Conservation (phyloP, 1,140 invertebrate species). For the Dendroctonus valens region DNA sequence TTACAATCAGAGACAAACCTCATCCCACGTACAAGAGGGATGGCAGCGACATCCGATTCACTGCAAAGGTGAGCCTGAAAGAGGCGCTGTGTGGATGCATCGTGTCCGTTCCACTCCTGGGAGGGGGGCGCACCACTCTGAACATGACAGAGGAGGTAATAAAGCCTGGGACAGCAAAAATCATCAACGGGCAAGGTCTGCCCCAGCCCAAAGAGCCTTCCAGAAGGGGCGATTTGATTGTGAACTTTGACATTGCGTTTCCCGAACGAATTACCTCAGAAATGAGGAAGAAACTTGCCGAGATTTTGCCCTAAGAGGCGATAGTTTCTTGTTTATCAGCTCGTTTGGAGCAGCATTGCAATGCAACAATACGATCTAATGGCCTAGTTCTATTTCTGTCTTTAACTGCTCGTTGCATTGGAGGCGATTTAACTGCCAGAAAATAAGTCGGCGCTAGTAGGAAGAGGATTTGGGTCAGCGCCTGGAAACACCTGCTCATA, state of each 20-base stretch:
- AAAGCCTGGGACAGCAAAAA: constrained; percentile 74
- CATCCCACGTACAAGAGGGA: constrained; percentile 84
- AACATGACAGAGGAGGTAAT: constrained; percentile 72
- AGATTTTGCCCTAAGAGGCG: constrained; percentile 4
- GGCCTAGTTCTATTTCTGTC: too few relatives aligned
- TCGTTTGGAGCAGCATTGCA: background rate
- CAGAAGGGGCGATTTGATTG: constrained; percentile 79
- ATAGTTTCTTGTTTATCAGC: background rate
- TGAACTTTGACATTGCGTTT: constrained; percentile 89
- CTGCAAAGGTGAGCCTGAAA: constrained; percentile 75
- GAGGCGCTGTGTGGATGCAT: constrained; percentile 77
- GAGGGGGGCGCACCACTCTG: constrained; percentile 69
- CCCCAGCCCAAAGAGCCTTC: constrained; percentile 83
- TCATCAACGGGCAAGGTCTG: constrained; percentile 78
- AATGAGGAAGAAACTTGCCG: constrained; percentile 57
- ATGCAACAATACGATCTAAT: too few relatives aligned
- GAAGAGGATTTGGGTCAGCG: too few relatives aligned
- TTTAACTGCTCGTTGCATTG: too few relatives aligned
- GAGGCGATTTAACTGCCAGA: too few relatives aligned
- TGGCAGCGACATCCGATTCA: constrained; percentile 80
- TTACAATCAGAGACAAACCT: constrained; percentile 90
- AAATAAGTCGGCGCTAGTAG: too few relatives aligned
- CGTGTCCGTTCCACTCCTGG: constrained; percentile 78
- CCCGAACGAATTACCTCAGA: constrained; percentile 69
- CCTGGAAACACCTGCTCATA: too few relatives aligned